phyloP scores from a whole-genome alignment of 2,797 vertebrate genomes.

The Eutrigla gurnardus region DNA sequence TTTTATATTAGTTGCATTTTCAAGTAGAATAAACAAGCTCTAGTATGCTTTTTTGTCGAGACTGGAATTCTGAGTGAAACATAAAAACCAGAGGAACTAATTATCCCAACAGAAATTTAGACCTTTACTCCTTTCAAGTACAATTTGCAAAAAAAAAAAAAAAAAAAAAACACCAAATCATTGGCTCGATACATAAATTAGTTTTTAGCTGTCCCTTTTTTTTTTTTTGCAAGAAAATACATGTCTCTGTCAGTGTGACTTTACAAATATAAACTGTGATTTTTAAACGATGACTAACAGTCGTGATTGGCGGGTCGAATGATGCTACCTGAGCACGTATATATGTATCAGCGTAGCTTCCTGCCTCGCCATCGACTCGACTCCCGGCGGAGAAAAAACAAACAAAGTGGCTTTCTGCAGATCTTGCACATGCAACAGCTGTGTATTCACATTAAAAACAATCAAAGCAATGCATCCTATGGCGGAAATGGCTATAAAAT shows the following conservation, averaged over 20 bases:
- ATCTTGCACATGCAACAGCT: slow-evolving; percentile 66
- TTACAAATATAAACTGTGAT: slow-evolving; percentile 80
- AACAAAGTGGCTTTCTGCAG: slow-evolving; percentile 53
- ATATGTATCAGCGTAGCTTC: slow-evolving; percentile 53
- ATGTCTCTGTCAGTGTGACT: slow-evolving; percentile 64
- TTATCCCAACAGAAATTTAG: slow-evolving; percentile 56
- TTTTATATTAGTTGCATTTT: slow-evolving; percentile 75
- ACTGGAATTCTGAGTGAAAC: slow-evolving; percentile 57
- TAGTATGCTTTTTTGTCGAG: slow-evolving; percentile 41
- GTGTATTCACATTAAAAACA: slow-evolving; percentile 55
- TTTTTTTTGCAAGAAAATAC: slow-evolving; percentile 76
- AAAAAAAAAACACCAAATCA: slow-evolving; percentile 65
- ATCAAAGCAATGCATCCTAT: slow-evolving; percentile 57
- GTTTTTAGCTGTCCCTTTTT: slow-evolving; percentile 40
- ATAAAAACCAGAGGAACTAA: slow-evolving; percentile 50
- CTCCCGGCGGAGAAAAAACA: slow-evolving; percentile 7
- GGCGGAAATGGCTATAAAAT: slow-evolving; percentile 50
- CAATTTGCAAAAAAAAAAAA: slow-evolving; percentile 42
- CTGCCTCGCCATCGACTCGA: slow-evolving; percentile 36
- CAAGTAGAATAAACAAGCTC: slow-evolving; percentile 76
- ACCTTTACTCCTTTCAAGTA: slow-evolving; percentile 70
- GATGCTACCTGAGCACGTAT: slow-evolving; percentile 74
- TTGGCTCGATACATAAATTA: slow-evolving; percentile 70
- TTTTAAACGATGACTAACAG: slow-evolving; percentile 78
- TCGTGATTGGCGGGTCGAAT: slow-evolving; percentile 68